A percentile compares a stretch with the other conserved stretches of the same genome.
phyloP scores from a whole-genome alignment of 2,113 vertebrate genomes.

The Hippoglossus stenolepis region DNA sequence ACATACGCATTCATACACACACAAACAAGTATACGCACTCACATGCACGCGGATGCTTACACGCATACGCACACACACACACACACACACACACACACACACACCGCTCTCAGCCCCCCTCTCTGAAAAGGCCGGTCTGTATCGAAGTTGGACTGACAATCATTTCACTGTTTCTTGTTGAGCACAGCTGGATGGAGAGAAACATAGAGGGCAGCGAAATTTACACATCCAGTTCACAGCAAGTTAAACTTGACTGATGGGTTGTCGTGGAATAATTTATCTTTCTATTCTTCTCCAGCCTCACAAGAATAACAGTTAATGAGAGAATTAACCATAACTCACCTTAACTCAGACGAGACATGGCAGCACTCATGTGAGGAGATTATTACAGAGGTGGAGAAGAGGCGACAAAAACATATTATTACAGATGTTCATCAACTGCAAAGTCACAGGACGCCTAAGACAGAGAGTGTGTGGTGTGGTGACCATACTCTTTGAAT shows the following conservation, averaged over 20 bases:
- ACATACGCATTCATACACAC: slow-evolving; percentile 26
- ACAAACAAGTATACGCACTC: slow-evolving; percentile 16
- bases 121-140: slow-evolving; percentile 80
- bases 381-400: background rate
- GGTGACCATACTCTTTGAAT: background rate
- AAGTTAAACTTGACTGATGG: slow-evolving; percentile 36
- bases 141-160: slow-evolving; percentile 79
- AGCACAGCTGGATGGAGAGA: slow-evolving; percentile 80
- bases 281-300: background rate
- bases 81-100: slow-evolving; percentile 31
- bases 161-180: slow-evolving; percentile 76
- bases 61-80: slow-evolving; percentile 22
- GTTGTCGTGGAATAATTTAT: slow-evolving; percentile 21
- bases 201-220: slow-evolving; percentile 64
- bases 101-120: slow-evolving; percentile 52
- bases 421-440: background rate
- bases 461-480: too few species aligned
- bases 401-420: background rate
- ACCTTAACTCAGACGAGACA: background rate
- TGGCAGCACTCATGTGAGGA: background rate
- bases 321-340: background rate
- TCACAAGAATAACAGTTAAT: background rate
- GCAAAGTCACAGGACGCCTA: too few species aligned
- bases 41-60: slow-evolving; percentile 7
- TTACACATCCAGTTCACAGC: slow-evolving; percentile 61